These are phyloP conservation scores for Phainopepla nitens DNA, from an alignment of 2,113 vertebrate species.

Conservation along the genomic window DNA sequence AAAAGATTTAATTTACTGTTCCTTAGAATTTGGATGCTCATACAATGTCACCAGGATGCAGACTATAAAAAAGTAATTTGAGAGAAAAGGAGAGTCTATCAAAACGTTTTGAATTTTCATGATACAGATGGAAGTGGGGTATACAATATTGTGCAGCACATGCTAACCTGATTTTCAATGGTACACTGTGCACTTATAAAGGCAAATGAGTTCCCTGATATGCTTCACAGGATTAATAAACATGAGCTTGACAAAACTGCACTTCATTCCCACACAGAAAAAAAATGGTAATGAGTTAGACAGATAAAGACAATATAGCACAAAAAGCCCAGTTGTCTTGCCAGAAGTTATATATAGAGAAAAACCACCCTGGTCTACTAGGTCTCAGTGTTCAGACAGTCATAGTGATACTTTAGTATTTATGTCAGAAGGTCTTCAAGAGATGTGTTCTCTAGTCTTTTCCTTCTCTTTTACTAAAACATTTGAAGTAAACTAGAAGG, in stretches of 20 bases:
- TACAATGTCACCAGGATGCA: background rate
- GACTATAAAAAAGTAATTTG: background rate
- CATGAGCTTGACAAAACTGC: background rate
- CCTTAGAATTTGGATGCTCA: background rate
- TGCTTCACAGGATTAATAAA: slow-evolving; percentile 4
- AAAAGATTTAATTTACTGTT: background rate
- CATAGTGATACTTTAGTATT: background rate
- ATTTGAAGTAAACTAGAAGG: background rate
- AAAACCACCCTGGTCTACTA: background rate
- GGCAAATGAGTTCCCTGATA: background rate
- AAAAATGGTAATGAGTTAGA: background rate
- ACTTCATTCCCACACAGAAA: background rate
- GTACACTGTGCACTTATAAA: background rate
- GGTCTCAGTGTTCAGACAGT: background rate
- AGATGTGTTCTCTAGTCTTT: background rate
- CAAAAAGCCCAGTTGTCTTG: background rate
- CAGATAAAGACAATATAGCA: background rate
- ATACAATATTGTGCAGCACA: background rate
- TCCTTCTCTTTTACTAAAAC: background rate
- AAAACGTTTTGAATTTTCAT: background rate
- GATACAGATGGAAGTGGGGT: background rate
- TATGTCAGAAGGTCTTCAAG: background rate
- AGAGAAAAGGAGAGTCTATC: background rate
- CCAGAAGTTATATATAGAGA: background rate
- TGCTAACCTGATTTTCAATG: background rate